These are phyloP conservation scores for Macrochelys suwanniensis DNA, from an alignment of 2,797 vertebrate genomes.

Conservation along the genomic window DNA sequence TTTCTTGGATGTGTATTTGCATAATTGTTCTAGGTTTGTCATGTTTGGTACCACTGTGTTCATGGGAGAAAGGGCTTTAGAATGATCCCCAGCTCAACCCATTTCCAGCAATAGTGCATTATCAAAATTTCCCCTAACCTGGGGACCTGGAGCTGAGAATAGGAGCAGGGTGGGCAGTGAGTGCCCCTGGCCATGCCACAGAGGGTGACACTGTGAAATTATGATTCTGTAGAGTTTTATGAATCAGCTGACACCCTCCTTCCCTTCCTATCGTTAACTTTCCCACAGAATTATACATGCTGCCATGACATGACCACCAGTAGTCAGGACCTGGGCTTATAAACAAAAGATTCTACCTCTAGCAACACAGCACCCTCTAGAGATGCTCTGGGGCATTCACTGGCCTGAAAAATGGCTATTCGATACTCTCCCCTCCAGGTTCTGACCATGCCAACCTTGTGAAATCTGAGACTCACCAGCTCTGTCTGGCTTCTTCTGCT, in stretches of 20 bases:
- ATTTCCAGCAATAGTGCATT: background rate
- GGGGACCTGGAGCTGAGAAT: background rate
- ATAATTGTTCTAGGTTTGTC: background rate
- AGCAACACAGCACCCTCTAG: background rate
- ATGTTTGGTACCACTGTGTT: background rate
- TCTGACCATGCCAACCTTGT: background rate
- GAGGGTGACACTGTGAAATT: background rate
- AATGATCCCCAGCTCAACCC: background rate
- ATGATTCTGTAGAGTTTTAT: background rate
- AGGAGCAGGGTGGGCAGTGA: background rate
- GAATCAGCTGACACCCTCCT: background rate
- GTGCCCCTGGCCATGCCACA: too few relatives aligned
- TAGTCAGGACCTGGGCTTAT: background rate
- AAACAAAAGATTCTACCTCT: background rate
- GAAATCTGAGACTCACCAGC: background rate
- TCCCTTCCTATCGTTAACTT: background rate
- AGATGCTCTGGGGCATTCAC: background rate
- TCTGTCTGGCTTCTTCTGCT: background rate
- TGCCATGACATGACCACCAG: background rate
- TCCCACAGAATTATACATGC: background rate
- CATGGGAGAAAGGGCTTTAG: background rate
- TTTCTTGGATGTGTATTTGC: background rate
- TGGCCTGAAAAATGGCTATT: background rate
- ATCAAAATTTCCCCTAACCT: background rate
- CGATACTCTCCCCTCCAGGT: background rate